Percentiles rank a stretch among this genome's conserved stretches.
Conservation (phyloP, 2,797 vertebrate species). For the Protonibea diacanthus region DNA sequence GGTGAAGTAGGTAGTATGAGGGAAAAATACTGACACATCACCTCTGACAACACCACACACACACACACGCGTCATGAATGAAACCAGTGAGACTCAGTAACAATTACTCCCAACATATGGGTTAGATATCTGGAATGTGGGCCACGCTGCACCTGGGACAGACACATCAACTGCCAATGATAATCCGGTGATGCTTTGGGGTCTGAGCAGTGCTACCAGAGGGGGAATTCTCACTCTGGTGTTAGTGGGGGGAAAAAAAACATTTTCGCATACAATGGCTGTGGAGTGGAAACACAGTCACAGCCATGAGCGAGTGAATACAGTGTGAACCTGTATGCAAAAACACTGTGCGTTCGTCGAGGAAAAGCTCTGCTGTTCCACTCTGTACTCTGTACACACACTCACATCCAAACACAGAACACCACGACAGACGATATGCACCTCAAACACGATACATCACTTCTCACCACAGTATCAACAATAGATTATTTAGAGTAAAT, state of each 20-base stretch:
- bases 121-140: conserved; percentile 50
- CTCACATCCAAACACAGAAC: conserved; percentile 69
- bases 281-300: conserved; percentile 25
- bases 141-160: conserved; percentile 22
- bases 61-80: conserved; percentile 37
- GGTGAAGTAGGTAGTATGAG: conserved; percentile 40
- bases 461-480: conserved; percentile 74
- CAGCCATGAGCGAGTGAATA: conserved; percentile 40
- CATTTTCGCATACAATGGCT: conserved; percentile 33
- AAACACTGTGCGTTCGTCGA: conserved; percentile 20
- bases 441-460: conserved; percentile 81
- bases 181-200: conserved; percentile 5
- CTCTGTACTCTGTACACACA: conserved; percentile 57
- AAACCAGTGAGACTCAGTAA: conserved; percentile 50
- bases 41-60: conserved; percentile 56
- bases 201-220: conserved; percentile 14
- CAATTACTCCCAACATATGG: conserved; percentile 36
- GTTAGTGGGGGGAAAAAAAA: neutral
- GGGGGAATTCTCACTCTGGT: conserved; percentile 10
- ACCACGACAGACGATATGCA: conserved; percentile 68
- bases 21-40: conserved; percentile 67
- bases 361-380: conserved; percentile 43
- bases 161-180: conserved; percentile 31
- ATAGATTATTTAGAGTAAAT: conserved; percentile 70
- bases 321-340: conserved; percentile 45